These are phyloP conservation scores for Manduca sexta DNA, from an alignment of 1,140 invertebrate genomes.

Conservation along the genomic window DNA sequence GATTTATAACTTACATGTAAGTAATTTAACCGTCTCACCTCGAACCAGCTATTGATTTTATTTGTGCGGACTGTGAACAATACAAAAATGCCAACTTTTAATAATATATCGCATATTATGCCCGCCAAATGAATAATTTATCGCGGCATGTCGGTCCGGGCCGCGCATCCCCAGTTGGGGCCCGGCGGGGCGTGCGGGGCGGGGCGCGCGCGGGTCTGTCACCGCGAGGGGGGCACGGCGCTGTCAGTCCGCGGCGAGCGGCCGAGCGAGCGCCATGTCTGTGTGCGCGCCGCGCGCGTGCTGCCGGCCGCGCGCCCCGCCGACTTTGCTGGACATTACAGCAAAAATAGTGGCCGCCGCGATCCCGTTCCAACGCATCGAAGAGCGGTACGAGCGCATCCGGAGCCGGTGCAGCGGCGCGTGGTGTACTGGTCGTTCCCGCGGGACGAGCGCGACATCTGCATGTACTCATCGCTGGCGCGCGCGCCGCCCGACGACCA, in stretches of 20 bases:
- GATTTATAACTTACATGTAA: too few relatives aligned
- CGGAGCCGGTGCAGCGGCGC: slow-evolving; percentile 89
- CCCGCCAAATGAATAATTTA: slow-evolving; percentile 70
- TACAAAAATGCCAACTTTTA: slow-evolving; percentile 68
- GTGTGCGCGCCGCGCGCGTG: slow-evolving; percentile 69
- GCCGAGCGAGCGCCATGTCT: slow-evolving; percentile 65
- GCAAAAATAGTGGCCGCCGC: slow-evolving; percentile 88
- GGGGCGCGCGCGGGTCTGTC: slow-evolving; percentile 14
- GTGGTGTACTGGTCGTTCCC: slow-evolving; percentile 94
- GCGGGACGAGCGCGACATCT: slow-evolving; percentile 88
- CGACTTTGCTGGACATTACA: slow-evolving; percentile 85
- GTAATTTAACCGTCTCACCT: too few relatives aligned
- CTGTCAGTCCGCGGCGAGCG: slow-evolving; percentile 60
- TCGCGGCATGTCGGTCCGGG: slow-evolving; percentile 60
- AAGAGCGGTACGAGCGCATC: slow-evolving; percentile 89
- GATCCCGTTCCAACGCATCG: slow-evolving; percentile 89
- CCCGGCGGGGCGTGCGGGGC: slow-evolving; percentile 16
- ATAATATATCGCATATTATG: slow-evolving; percentile 72
- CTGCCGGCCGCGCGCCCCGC: slow-evolving; percentile 71
- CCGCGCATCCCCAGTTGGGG: slow-evolving; percentile 51
- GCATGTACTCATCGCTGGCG: slow-evolving; percentile 90
- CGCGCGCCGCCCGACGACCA: slow-evolving; percentile 78
- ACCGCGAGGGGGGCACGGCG: slow-evolving; percentile 18
- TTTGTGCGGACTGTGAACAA: slow-evolving; percentile 25
- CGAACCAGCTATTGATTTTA: slow-evolving; percentile 31